Evolutionary conservation across 2,113 vertebrate genomes (phyloP).

Genomic region (Alligator sinensis): DNA sequence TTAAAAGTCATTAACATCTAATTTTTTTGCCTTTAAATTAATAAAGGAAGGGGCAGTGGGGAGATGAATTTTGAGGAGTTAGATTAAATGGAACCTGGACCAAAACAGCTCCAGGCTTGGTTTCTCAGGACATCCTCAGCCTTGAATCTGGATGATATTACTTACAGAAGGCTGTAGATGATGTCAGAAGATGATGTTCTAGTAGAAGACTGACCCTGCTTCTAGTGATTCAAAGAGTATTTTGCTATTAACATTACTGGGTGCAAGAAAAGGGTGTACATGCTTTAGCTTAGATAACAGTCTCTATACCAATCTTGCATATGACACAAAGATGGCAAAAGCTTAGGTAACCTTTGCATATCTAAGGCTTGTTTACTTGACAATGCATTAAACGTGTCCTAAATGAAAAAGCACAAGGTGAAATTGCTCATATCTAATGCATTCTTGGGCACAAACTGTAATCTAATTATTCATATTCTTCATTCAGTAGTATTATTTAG

Average conservation of each 20-base stretch:
- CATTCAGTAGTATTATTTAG: not conserved
- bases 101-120: not conserved
- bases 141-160: not conserved
- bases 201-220: not conserved
- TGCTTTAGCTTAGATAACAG: not conserved
- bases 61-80: not conserved
- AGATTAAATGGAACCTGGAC: not conserved
- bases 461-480: not conserved
- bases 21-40: not conserved
- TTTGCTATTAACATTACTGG: not conserved
- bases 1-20: not conserved
- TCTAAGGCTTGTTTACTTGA: not conserved
- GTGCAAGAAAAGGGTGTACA: not conserved
- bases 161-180: not conserved
- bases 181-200: not conserved
- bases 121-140: not conserved
- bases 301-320: not conserved
- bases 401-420: not conserved
- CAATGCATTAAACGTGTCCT: not conserved
- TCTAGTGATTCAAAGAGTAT: not conserved
- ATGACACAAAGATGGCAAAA: not conserved
- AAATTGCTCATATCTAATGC: not conserved
- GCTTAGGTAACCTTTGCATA: not conserved
- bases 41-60: not conserved
- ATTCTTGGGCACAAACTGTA: not conserved